Evolutionary conservation across 2,113 vertebrate genomes (phyloP), one percentile per base, ranked within the genome.

Genomic region (Corydoras sp.): DNA sequence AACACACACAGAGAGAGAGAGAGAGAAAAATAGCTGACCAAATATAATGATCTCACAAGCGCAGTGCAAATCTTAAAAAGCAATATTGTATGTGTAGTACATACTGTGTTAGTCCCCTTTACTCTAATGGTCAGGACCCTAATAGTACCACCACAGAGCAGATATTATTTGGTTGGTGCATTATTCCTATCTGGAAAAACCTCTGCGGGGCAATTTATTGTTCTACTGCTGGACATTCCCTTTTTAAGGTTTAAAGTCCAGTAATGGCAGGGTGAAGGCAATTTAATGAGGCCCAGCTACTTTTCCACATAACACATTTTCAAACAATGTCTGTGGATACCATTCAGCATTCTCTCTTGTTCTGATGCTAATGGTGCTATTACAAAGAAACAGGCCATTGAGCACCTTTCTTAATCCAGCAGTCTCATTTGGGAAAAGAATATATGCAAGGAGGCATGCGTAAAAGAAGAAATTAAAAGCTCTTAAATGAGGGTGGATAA

Each of bases 381-480:
- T 71, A n/a, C 62, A 78, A 72, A 73, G 81, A 85, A 78, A 79
- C 81, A 81, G 68, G 67, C 77, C 83, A 88, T 84, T 86, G 80
- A 80, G 74, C 78, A 86, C 81, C 64, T 68, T 31, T 73, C 81
- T 81, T 77, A 78, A 81, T 35, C 62, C 55, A 43, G 62, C 73
- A 24, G 56, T 43, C 53, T 59, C 62, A 63, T 71, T 79, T 75
- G 78, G 67, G 68, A 81, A 68, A 86, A 32, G 75, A 75, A 65
- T 60, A 15, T 12, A 70, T 61, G 13, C 15, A 49, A 68, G 32
- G 31, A 67, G 63, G 43, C 8, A 31, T 62, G 62, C 30, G 55
- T 24, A 65, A 32, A 5, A 24, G 32, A 32, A n/a, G 50, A 62
- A 61, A 73, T 68, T 14, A 9, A 61, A 43, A 43, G 4, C 35